Conservation (phyloP, 2,113 vertebrate genomes). For the Phocoena phocoena region DNA sequence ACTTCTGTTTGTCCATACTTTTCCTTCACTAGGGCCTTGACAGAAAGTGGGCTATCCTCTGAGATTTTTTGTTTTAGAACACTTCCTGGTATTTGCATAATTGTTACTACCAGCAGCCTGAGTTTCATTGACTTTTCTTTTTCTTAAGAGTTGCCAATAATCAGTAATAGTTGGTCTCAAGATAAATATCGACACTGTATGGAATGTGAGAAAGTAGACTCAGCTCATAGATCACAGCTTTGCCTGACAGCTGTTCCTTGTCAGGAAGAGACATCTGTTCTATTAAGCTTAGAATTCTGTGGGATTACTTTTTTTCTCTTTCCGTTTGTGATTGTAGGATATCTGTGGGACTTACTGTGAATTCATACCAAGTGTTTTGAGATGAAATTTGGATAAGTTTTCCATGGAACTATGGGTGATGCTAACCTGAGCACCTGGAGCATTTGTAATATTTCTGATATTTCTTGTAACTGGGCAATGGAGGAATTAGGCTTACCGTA, state of each 20-base stretch:
- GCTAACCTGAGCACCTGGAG: background rate
- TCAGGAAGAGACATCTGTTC: constrained; percentile 39
- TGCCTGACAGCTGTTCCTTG: constrained; percentile 32
- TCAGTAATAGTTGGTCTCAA: background rate
- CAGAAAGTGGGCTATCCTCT: background rate
- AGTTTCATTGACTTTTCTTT: constrained; percentile 43
- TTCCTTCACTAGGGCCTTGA: background rate
- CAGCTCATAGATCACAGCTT: constrained; percentile 18
- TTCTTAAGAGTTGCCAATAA: constrained; percentile 55
- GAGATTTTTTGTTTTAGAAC: constrained; percentile 28
- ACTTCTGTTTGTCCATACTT: background rate
- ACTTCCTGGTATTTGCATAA: constrained; percentile 35
- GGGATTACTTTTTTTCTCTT: background rate
- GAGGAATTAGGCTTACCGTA: background rate
- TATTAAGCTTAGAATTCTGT: constrained; percentile 48
- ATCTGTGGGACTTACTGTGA: constrained; percentile 38
- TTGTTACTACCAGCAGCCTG: constrained; percentile 38
- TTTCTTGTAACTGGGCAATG: background rate
- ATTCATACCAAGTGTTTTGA: background rate
- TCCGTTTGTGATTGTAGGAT: constrained; percentile 22
- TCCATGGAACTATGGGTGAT: background rate
- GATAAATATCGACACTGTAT: constrained; percentile 45
- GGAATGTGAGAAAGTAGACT: constrained; percentile 30
- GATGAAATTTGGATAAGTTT: constrained; percentile 55
- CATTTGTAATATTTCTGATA: constrained; percentile 22